Conservation (phyloP, 2,888 invertebrate genomes). For the Sesamia inferens region DNA sequence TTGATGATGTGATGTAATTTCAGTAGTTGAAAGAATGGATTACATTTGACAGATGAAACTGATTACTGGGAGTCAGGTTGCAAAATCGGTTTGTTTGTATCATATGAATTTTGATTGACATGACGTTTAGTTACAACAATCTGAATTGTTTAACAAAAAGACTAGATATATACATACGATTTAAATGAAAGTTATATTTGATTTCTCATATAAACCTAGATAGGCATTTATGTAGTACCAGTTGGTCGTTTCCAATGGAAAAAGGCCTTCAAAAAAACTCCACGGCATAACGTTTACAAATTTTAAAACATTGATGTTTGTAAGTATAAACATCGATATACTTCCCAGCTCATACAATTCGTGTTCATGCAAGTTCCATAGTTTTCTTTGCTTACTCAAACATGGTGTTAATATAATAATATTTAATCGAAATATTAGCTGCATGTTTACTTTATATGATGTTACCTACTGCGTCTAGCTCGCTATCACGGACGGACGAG, state of each 20-base stretch:
- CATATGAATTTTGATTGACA: background rate
- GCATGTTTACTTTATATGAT: conserved; percentile 69
- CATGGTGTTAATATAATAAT: conserved; percentile 37
- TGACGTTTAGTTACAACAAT: background rate
- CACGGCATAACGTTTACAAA: background rate
- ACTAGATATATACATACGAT: no score
- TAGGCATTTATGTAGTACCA: no score
- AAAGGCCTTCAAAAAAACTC: no score
- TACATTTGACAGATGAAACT: conserved; percentile 49
- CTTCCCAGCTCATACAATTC: background rate
- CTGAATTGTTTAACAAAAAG: background rate
- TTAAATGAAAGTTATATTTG: no score
- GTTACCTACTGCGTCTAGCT: conserved; percentile 62
- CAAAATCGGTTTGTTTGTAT: conserved; percentile 32
- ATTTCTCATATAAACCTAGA: no score
- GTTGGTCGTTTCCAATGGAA: no score
- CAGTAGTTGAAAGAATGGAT: conserved; percentile 41
- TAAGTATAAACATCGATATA: background rate
- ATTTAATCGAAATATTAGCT: conserved; percentile 61
- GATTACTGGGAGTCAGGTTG: conserved; percentile 40
- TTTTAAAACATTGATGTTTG: background rate
- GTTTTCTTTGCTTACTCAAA: conserved; percentile 17
- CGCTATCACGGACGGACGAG: conserved; percentile 71
- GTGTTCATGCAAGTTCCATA: background rate
- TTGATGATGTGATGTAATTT: conserved; percentile 44